A percentile compares a stretch with the other conserved stretches of the same genome.
Evolutionary conservation across 1,140 invertebrate species (phyloP).

Genomic region (Achroia grisella): DNA sequence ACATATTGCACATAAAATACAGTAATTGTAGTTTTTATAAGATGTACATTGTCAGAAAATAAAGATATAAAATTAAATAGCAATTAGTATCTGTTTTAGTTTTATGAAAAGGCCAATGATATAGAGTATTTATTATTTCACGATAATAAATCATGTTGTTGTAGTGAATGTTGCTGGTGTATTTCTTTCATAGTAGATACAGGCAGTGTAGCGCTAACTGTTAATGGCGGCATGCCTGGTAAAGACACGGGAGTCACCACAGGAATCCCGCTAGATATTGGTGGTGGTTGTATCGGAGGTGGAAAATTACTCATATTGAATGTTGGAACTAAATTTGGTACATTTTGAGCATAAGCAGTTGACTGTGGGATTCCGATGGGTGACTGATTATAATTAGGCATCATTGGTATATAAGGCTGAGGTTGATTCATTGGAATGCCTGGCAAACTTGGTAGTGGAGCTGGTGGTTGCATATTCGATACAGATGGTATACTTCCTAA

Average conservation of each 20-base stretch:
- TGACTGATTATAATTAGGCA: slow-evolving; percentile 58
- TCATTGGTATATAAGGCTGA: slow-evolving; percentile 71
- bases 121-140: slow-evolving; percentile 41
- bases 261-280: slow-evolving; percentile 50
- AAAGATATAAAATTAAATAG: slow-evolving; percentile 22
- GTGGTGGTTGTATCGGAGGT: slow-evolving; percentile 44
- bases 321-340: slow-evolving; percentile 54
- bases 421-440: slow-evolving; percentile 77
- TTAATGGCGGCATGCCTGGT: slow-evolving; percentile 87
- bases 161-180: slow-evolving; percentile 55
- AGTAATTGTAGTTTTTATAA: neutral
- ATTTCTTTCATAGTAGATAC: slow-evolving; percentile 68
- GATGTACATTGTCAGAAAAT: slow-evolving; percentile 23
- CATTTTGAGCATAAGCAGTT: slow-evolving; percentile 24
- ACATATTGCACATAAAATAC: slow-evolving; percentile 5
- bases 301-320: slow-evolving; percentile 62
- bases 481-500: slow-evolving; percentile 62
- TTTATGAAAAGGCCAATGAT: slow-evolving; percentile 10
- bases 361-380: slow-evolving; percentile 17
- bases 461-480: slow-evolving; percentile 63
- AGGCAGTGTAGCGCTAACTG: slow-evolving; percentile 83
- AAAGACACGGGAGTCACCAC: slow-evolving; percentile 81
- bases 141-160: slow-evolving; percentile 60
- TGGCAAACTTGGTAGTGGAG: slow-evolving; percentile 74
- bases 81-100: slow-evolving; percentile 19